A percentile compares a stretch with the other conserved stretches of the same genome.
These are phyloP conservation scores for Aurelia sp. DNA, from an alignment of 30 jellyfish, hydroid and myxozoan species.

Conservation along the genomic window DNA sequence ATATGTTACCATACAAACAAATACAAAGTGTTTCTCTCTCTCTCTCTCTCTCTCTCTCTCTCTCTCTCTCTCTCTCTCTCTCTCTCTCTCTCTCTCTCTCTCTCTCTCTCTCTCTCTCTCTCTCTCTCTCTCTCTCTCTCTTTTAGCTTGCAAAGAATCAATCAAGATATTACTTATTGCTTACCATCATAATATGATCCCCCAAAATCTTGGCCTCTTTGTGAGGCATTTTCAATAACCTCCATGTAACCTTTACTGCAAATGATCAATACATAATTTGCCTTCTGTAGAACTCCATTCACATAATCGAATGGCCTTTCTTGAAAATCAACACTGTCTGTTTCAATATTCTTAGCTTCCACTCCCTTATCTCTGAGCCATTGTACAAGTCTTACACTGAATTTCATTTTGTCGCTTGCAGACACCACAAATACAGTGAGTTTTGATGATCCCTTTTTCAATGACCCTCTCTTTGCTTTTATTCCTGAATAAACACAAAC, in stretches of 20 bases:
- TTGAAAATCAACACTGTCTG: not conserved
- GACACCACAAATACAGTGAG: not conserved
- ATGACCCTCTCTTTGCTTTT: too few relatives aligned
- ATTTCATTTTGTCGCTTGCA: not conserved
- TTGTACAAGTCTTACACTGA: not conserved
- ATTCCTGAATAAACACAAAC: too few relatives aligned
- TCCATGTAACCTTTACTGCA: slow-evolving; percentile 1
- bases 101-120: slow-evolving; percentile 3
- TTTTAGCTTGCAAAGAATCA: too few relatives aligned
- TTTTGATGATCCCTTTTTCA: not conserved
- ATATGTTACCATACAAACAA: too few relatives aligned
- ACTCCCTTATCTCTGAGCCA: slow-evolving; percentile 33
- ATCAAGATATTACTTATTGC: too few relatives aligned
- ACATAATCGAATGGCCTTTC: not conserved
- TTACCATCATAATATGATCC: too few relatives aligned
- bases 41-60: too few relatives aligned
- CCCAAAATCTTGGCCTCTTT: too few relatives aligned
- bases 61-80: slow-evolving; percentile 17
- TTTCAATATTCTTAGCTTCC: slow-evolving; percentile 19
- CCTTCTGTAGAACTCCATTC: not conserved
- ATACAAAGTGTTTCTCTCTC: too few relatives aligned
- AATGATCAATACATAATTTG: slow-evolving; percentile 9
- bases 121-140: not conserved
- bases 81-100: slow-evolving; percentile 6
- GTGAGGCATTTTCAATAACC: not conserved